Percentiles rank a stretch among this genome's conserved stretches.
Evolutionary conservation across 37 sponge, comb jelly and placozoan genomes (phyloP).

Genomic region (Aphrocallistes beatrix): DNA sequence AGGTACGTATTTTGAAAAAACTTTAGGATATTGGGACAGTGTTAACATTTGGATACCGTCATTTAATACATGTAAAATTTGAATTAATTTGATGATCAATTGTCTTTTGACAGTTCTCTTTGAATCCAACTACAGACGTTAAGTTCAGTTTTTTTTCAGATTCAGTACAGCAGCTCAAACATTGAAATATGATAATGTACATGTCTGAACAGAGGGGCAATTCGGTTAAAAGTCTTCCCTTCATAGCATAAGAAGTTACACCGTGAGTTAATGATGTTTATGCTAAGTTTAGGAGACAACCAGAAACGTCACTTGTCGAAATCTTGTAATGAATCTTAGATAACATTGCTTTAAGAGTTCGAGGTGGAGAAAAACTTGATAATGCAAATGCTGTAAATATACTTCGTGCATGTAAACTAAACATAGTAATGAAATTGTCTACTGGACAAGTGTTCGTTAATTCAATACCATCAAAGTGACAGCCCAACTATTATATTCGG

Average conservation of each 20-base stretch:
- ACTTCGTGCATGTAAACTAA: neutral
- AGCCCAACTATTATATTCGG: neutral
- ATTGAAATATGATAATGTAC: neutral
- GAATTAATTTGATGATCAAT: neutral
- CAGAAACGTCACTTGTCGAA: neutral
- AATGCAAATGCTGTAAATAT: neutral
- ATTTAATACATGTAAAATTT: neutral
- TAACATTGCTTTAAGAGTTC: neutral
- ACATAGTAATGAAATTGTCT: neutral
- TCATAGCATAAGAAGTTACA: neutral
- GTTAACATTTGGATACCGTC: neutral
- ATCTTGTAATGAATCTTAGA: neutral
- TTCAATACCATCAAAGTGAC: neutral
- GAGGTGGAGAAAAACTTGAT: neutral
- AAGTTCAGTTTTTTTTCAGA: neutral
- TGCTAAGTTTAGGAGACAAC: neutral
- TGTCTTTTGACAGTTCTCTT: neutral
- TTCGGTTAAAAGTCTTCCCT: neutral
- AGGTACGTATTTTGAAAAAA: neutral
- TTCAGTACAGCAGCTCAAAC: neutral
- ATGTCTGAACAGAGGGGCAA: neutral
- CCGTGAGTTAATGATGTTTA: neutral
- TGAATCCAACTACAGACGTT: neutral
- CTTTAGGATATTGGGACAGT: neutral
- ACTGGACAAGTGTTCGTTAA: neutral